Evolutionary conservation across 2,113 vertebrate species (phyloP).

Genomic region (Tachycineta bicolor): DNA sequence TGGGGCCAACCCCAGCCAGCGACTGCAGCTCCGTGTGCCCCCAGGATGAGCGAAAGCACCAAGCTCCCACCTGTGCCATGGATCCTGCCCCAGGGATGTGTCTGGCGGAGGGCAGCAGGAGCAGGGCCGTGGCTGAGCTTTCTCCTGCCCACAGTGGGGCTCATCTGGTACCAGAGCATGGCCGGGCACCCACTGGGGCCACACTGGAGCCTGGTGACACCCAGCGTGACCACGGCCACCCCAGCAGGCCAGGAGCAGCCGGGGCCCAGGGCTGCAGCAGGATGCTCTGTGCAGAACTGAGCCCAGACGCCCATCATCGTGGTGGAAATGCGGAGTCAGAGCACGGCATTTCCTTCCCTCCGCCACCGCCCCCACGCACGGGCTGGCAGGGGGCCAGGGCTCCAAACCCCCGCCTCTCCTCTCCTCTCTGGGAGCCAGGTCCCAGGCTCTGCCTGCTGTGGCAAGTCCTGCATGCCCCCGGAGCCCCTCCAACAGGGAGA

Average conservation of each 20-base stretch:
- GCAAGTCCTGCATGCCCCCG: not conserved
- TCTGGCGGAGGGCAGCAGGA: not conserved
- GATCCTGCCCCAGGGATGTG: not conserved
- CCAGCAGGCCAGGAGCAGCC: not conserved
- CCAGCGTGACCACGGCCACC: fast-evolving
- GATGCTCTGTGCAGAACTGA: not conserved
- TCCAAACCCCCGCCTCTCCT: fast-evolving
- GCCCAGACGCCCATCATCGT: not conserved
- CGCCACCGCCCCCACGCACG: fast-evolving
- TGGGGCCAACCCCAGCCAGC: not conserved
- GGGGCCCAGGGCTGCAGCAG: not conserved
- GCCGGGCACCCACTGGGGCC: fast-evolving
- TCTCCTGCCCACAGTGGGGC: not conserved
- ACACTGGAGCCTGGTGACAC: fast-evolving
- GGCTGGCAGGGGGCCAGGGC: not conserved
- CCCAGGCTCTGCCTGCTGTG: not conserved
- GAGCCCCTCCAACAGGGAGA: not conserved
- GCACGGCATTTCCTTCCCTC: slow-evolving; percentile 44
- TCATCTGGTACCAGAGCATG: not conserved
- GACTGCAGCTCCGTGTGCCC: not conserved
- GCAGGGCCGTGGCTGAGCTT: not conserved
- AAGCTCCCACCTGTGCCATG: not conserved
- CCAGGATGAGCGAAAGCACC: not conserved
- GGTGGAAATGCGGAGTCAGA: slow-evolving; percentile 2
- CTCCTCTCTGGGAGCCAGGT: fast-evolving